Percentiles rank a stretch among this genome's conserved stretches.
Evolutionary conservation across 2,888 invertebrate species (phyloP).

Genomic region (Bruchidius siliquastri): DNA sequence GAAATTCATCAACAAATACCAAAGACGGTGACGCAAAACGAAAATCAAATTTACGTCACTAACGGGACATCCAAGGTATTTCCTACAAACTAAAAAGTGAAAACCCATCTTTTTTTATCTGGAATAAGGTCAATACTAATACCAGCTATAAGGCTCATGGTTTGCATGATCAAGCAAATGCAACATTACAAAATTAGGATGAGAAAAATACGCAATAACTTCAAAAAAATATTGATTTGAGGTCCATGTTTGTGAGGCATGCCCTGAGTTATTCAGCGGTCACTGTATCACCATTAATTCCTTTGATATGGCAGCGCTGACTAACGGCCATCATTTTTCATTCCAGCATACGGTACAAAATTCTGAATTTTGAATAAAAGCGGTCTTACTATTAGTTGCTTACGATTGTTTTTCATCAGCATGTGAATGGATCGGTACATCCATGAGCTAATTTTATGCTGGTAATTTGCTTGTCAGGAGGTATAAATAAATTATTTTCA

Average conservation of each 20-base stretch:
- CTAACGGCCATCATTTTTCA: neutral
- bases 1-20: no score
- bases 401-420: neutral
- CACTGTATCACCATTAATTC: neutral
- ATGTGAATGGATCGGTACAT: neutral
- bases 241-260: neutral
- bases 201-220: neutral
- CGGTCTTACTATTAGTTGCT: neutral
- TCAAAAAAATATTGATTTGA: neutral
- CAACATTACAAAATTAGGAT: neutral
- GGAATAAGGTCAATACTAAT: no score
- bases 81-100: no score
- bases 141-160: no score
- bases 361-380: neutral
- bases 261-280: neutral
- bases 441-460: neutral
- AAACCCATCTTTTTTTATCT: no score
- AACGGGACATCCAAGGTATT: no score
- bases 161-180: no score
- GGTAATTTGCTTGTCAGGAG: no score
- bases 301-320: neutral
- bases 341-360: neutral
- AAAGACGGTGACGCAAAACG: no score
- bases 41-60: no score
- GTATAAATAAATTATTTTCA: no score